Percentiles rank a stretch among this genome's conserved stretches.
phyloP scores from a whole-genome alignment of 2,888 invertebrate species.

The Osedax fenrisi region DNA sequence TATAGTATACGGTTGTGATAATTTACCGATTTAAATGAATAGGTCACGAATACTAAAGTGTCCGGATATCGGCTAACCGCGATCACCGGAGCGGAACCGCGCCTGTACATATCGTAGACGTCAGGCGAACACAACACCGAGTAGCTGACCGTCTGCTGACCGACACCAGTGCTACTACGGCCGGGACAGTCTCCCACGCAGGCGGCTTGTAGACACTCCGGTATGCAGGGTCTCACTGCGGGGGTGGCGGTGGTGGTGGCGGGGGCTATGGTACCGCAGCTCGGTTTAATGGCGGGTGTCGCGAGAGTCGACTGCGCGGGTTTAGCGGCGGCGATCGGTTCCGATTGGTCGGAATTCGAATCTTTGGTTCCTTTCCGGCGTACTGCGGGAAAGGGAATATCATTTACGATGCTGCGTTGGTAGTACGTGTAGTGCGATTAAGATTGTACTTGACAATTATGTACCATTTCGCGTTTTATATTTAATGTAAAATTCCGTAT shows the following conservation, averaged over 20 bases:
- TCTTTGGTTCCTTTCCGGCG: too few relatives aligned
- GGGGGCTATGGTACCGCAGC: too few relatives aligned
- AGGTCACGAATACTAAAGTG: too few relatives aligned
- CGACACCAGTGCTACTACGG: not conserved
- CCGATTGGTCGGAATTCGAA: too few relatives aligned
- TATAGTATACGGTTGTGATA: too few relatives aligned
- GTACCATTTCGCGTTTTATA: too few relatives aligned
- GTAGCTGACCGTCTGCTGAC: not conserved
- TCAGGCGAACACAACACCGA: not conserved
- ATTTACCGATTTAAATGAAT: not conserved
- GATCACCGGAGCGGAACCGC: not conserved
- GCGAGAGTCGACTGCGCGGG: not conserved
- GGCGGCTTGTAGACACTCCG: conserved; percentile 41
- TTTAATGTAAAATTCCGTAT: too few relatives aligned
- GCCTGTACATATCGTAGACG: not conserved
- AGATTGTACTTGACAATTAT: too few relatives aligned
- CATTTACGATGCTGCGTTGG: too few relatives aligned
- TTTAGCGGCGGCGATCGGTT: too few relatives aligned
- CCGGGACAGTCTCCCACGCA: conserved; percentile 44
- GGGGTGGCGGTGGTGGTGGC: not conserved
- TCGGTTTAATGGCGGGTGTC: not conserved
- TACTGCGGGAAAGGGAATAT: too few relatives aligned
- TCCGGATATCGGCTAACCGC: not conserved
- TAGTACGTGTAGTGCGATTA: too few relatives aligned
- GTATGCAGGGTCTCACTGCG: not conserved